These are phyloP conservation scores for Myotis davidii DNA, from an alignment of 2,113 vertebrate genomes.

Conservation along the genomic window DNA sequence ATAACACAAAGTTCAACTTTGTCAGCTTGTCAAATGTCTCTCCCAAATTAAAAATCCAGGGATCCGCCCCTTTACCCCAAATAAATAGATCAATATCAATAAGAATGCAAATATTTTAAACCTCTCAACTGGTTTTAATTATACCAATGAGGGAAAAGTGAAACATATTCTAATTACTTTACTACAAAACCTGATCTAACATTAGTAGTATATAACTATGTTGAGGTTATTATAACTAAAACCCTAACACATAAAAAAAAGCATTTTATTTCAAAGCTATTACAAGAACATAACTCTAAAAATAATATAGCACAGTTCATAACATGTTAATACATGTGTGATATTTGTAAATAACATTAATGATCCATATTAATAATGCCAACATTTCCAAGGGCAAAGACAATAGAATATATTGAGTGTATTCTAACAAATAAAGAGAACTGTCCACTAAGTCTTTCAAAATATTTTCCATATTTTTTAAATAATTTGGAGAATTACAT, in stretches of 20 bases:
- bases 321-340: background rate
- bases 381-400: no score
- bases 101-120: slow-evolving; percentile 21
- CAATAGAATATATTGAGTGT: background rate
- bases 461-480: background rate
- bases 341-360: background rate
- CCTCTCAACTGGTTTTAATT: slow-evolving; percentile 7
- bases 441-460: background rate
- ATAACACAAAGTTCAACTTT: slow-evolving; percentile 12
- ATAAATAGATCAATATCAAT: background rate
- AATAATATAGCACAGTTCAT: background rate
- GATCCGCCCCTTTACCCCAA: background rate
- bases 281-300: background rate
- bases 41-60: background rate
- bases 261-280: background rate
- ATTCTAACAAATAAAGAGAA: background rate
- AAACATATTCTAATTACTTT: background rate
- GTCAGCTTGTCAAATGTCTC: background rate
- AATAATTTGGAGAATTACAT: background rate
- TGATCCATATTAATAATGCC: background rate
- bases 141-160: background rate
- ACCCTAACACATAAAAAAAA: background rate
- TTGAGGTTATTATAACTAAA: background rate
- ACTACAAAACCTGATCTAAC: background rate
- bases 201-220: background rate